phyloP scores from a whole-genome alignment of 2,113 vertebrate species.

The Myotis lucifugus region DNA sequence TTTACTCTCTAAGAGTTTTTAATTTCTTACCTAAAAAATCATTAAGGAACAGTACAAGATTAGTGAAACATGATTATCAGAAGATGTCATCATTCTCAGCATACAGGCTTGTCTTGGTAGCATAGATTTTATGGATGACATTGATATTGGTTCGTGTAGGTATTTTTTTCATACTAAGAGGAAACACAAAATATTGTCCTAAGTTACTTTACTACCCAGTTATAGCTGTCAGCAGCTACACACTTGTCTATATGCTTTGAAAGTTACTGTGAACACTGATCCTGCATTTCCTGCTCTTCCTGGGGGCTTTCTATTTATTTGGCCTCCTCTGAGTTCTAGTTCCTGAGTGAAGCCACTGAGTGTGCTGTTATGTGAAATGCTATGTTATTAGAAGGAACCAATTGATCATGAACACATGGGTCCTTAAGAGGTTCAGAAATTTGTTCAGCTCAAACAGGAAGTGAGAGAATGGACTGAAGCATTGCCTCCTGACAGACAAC shows the following conservation, averaged over 20 bases:
- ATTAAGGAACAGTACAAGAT: neutral
- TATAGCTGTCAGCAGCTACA: neutral
- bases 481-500: neutral
- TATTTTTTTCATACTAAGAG: neutral
- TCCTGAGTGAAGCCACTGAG: neutral
- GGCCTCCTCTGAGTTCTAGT: neutral
- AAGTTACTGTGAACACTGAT: neutral
- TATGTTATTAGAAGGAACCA: neutral
- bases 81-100: neutral
- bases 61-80: neutral
- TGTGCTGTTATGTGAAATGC: neutral
- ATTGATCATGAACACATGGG: constrained; percentile 15
- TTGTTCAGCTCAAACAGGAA: neutral
- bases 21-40: neutral
- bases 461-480: neutral
- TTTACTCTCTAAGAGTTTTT: neutral
- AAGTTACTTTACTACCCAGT: neutral
- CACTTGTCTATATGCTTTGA: neutral
- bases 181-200: neutral
- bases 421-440: neutral
- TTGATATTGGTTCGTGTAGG: neutral
- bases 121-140: neutral
- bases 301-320: neutral
- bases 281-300: neutral
- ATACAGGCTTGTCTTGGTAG: neutral